These are phyloP conservation scores for Ophiodon elongatus DNA, from an alignment of 2,113 vertebrate genomes.

Conservation along the genomic window DNA sequence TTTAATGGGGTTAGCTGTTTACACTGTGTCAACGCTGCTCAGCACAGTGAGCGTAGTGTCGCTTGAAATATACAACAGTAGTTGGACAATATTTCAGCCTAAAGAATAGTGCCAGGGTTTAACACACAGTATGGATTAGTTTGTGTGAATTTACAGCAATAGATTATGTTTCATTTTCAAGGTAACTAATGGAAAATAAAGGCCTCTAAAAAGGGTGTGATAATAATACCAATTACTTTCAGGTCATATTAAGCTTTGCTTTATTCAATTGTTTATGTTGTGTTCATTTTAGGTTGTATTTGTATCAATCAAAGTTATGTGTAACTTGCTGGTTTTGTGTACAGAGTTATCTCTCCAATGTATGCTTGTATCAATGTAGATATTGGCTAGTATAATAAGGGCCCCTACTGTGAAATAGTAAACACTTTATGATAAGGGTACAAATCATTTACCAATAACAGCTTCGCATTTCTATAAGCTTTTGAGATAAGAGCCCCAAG, in stretches of 20 bases:
- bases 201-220: not conserved
- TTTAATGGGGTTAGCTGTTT: conserved; percentile 1
- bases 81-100: not conserved
- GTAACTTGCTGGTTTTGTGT: not conserved
- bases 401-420: not conserved
- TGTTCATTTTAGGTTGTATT: not conserved
- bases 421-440: not conserved
- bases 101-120: not conserved
- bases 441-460: not conserved
- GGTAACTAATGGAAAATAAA: too few relatives aligned
- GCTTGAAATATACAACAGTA: too few relatives aligned
- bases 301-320: not conserved
- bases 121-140: not conserved
- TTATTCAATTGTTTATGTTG: not conserved
- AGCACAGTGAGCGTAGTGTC: not conserved
- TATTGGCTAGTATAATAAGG: not conserved
- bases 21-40: not conserved
- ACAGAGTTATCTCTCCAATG: not conserved
- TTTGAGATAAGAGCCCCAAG: too few relatives aligned
- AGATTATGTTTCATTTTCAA: too few relatives aligned
- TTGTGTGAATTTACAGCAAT: not conserved
- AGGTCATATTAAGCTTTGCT: not conserved
- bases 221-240: too few relatives aligned
- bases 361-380: not conserved
- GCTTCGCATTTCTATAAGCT: not conserved